Percentiles rank a stretch among this genome's conserved stretches.
Conservation (phyloP, 2,797 vertebrate species). For the Phataginus tricuspis region DNA sequence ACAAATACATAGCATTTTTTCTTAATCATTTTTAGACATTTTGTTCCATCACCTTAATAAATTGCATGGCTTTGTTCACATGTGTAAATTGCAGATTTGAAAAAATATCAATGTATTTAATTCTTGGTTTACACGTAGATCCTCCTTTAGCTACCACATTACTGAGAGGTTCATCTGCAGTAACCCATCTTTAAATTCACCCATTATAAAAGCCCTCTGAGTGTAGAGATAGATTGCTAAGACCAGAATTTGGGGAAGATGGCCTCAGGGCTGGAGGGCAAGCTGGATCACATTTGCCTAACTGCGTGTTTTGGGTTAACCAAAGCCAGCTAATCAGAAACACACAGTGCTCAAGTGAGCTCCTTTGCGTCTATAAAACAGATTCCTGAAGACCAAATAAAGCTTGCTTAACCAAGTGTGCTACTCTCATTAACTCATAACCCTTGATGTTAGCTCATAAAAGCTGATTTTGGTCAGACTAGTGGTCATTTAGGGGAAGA, state of each 20-base stretch:
- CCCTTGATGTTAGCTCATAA: slow-evolving; percentile 30
- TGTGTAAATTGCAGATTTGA: neutral
- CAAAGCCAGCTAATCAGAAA: slow-evolving; percentile 52
- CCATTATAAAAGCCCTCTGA: neutral
- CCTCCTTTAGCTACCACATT: neutral
- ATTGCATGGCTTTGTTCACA: neutral
- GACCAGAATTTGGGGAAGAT: neutral
- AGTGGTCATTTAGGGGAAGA: neutral
- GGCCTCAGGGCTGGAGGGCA: neutral
- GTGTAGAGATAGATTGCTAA: neutral
- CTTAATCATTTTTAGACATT: neutral
- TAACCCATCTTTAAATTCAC: neutral
- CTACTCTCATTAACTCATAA: neutral
- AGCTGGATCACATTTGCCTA: slow-evolving; percentile 48
- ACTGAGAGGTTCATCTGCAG: neutral
- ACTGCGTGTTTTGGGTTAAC: slow-evolving; percentile 60
- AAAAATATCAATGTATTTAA: neutral
- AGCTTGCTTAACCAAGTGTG: slow-evolving; percentile 12
- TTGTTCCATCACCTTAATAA: neutral
- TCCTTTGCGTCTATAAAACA: slow-evolving; percentile 40
- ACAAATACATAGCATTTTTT: neutral
- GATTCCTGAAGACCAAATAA: slow-evolving; percentile 36
- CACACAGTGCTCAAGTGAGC: neutral
- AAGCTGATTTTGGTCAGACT: slow-evolving; percentile 43
- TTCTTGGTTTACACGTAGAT: neutral